phyloP scores from a whole-genome alignment of 1,140 invertebrate genomes.

The Drosophila kohkoa region DNA sequence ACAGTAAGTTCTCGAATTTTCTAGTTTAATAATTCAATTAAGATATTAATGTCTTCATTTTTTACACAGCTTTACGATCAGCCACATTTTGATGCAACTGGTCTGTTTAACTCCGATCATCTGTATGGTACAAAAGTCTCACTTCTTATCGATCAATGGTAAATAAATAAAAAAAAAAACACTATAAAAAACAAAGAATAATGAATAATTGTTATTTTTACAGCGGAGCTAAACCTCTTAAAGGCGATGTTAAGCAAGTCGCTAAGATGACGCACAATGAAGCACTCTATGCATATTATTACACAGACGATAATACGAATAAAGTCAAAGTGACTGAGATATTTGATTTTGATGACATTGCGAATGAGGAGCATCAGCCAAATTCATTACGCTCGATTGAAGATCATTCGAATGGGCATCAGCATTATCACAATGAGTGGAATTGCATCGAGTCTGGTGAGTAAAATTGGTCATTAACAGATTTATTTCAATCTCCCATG shows the following conservation, averaged over 20 bases:
- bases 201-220: neutral
- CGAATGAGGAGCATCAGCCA: conserved; percentile 86
- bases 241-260: conserved; percentile 90
- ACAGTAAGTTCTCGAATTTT: conserved; percentile 50
- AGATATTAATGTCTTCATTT: neutral
- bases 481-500: neutral
- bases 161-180: conserved; percentile 21
- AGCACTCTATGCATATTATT: conserved; percentile 95
- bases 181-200: neutral
- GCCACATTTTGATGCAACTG: conserved; percentile 78
- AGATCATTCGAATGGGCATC: conserved; percentile 65
- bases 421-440: conserved; percentile 75
- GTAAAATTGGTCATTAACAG: neutral
- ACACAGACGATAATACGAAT: conserved; percentile 92
- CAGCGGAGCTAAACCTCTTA: conserved; percentile 66
- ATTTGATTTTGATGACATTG: conserved; percentile 91
- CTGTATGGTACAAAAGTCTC: conserved; percentile 74
- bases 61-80: conserved; percentile 69
- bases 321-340: conserved; percentile 95
- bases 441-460: conserved; percentile 77
- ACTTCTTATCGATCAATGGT: conserved; percentile 79
- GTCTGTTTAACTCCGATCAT: conserved; percentile 68
- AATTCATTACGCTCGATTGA: conserved; percentile 62
- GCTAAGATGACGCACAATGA: conserved; percentile 94
- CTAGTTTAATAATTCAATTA: neutral